Percentiles rank a stretch among this genome's conserved stretches.
These are phyloP conservation scores for Druon quercuslanigerum DNA, from an alignment of 1,140 invertebrate genomes.

Conservation along the genomic window DNA sequence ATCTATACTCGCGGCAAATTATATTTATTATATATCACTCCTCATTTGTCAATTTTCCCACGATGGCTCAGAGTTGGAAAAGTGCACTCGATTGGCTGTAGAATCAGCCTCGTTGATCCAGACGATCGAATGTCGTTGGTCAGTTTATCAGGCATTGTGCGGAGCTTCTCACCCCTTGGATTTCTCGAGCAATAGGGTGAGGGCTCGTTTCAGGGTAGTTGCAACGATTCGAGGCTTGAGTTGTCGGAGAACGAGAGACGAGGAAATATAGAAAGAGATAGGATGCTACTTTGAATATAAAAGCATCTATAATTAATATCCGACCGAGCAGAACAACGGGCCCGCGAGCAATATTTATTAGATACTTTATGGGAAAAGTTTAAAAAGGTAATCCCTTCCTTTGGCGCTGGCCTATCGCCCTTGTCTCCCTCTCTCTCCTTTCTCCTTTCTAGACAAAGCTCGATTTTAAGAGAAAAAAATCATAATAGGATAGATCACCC, in stretches of 20 bases:
- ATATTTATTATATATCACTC: neutral
- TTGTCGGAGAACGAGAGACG: constrained; percentile 48
- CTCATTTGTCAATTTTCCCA: neutral
- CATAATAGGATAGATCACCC: constrained; percentile 46
- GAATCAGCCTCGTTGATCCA: neutral
- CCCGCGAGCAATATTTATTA: constrained; percentile 68
- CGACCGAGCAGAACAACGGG: constrained; percentile 57
- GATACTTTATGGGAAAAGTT: constrained; percentile 70
- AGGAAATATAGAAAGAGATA: constrained; percentile 42
- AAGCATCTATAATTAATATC: constrained; percentile 71
- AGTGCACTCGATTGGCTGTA: too few relatives aligned
- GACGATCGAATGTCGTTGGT: constrained; percentile 43
- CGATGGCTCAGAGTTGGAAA: too few relatives aligned
- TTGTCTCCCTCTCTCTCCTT: constrained; percentile 44
- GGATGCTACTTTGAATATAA: constrained; percentile 68
- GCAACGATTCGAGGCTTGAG: constrained; percentile 45
- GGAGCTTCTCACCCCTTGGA: constrained; percentile 39
- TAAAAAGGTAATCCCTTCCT: constrained; percentile 67
- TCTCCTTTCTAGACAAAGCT: constrained; percentile 57
- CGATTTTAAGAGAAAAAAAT: constrained; percentile 49
- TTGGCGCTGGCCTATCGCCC: constrained; percentile 46
- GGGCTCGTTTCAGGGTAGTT: constrained; percentile 38
- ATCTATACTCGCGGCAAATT: neutral
- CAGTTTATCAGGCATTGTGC: constrained; percentile 57
- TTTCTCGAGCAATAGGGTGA: constrained; percentile 41